Percentiles rank a stretch among this genome's conserved stretches.
Conservation (phyloP, 2,888 invertebrate species). For the Apocheima hispidaria region DNA sequence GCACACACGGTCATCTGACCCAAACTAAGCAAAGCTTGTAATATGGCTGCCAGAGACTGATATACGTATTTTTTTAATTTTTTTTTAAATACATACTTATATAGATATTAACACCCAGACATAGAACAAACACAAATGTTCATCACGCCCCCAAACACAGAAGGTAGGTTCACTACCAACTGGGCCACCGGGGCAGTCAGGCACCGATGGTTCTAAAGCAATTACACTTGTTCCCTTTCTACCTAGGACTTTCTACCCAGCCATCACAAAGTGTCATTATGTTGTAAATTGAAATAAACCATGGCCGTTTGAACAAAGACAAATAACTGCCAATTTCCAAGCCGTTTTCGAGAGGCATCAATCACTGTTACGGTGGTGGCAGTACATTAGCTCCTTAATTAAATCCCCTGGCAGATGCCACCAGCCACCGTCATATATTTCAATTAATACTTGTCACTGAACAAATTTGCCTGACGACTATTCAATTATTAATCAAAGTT, state of each 20-base stretch:
- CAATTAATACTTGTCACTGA: slow-evolving; percentile 81
- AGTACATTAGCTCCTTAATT: slow-evolving; percentile 83
- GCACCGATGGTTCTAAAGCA: too few species aligned
- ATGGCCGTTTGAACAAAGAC: slow-evolving; percentile 32
- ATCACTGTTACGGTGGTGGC: slow-evolving; percentile 71
- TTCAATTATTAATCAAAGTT: slow-evolving; percentile 67
- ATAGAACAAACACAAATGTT: too few species aligned
- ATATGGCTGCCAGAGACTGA: too few species aligned
- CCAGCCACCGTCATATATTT: slow-evolving; percentile 74
- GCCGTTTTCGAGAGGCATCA: slow-evolving; percentile 64
- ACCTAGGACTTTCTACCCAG: too few species aligned
- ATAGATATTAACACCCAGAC: too few species aligned
- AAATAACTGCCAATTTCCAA: slow-evolving; percentile 41
- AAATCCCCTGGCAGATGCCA: slow-evolving; percentile 78
- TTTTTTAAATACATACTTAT: too few species aligned
- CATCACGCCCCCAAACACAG: too few species aligned
- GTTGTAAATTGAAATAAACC: slow-evolving; percentile 17
- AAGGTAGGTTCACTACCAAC: too few species aligned
- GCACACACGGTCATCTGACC: too few species aligned
- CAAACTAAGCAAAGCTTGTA: too few species aligned
- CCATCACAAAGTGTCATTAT: background rate
- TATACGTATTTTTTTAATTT: too few species aligned
- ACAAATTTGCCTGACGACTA: slow-evolving; percentile 69
- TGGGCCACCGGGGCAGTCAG: too few species aligned
- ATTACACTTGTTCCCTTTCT: background rate